Evolutionary conservation across 2,797 vertebrate species (phyloP).

Genomic region (Numenius phaeopus): DNA sequence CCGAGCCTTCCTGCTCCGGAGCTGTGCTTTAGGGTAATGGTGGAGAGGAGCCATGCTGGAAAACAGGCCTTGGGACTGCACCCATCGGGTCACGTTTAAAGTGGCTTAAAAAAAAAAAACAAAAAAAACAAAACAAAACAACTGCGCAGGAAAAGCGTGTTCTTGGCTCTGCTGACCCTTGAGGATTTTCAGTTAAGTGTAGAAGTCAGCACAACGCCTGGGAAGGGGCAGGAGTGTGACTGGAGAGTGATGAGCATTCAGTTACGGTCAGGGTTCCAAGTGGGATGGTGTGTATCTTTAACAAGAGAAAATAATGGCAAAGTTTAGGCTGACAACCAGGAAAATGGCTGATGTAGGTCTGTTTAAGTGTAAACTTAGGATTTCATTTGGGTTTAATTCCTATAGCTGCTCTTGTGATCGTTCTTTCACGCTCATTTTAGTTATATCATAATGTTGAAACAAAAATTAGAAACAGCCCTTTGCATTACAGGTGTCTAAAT

Average conservation of each 20-base stretch:
- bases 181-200: not conserved
- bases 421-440: not conserved
- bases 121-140: not conserved
- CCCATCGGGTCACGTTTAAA: fast-evolving
- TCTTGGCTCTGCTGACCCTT: not conserved
- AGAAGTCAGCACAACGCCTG: not conserved
- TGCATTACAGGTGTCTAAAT: not conserved
- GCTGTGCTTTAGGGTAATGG: not conserved
- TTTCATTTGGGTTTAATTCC: not conserved
- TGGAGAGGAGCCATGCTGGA: not conserved
- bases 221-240: not conserved
- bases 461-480: not conserved
- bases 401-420: not conserved
- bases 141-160: not conserved
- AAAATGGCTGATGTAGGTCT: not conserved
- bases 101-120: not conserved
- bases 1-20: fast-evolving
- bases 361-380: not conserved
- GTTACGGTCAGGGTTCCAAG: not conserved
- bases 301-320: not conserved
- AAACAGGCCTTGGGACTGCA: not conserved
- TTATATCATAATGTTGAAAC: not conserved
- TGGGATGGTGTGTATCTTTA: not conserved
- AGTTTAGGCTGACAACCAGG: not conserved
- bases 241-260: not conserved